Conservation (phyloP, 2,113 vertebrate genomes). For the Nansenia antarctica region DNA sequence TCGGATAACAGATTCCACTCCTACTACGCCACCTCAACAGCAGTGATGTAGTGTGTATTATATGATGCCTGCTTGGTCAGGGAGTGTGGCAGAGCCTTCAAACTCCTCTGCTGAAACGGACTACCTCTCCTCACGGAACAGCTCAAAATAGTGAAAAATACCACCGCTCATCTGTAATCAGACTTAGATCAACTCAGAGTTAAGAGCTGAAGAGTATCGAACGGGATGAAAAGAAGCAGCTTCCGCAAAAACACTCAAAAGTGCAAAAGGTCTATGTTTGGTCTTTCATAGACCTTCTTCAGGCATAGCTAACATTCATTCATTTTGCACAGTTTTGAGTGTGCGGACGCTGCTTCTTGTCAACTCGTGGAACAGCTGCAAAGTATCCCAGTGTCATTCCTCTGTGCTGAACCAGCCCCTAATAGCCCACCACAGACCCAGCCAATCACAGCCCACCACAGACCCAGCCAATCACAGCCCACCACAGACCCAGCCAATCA, state of each 20-base stretch:
- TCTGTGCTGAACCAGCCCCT: constrained; percentile 3
- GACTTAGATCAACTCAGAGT: no score
- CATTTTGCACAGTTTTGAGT: no score
- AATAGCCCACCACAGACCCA: background rate
- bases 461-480: background rate
- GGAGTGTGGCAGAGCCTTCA: background rate
- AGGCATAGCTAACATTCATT: no score
- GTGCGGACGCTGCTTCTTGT: no score
- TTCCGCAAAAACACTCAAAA: no score
- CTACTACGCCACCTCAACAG: background rate
- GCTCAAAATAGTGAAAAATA: no score
- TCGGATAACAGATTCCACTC: background rate
- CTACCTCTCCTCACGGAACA: constrained; percentile 25
- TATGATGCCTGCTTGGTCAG: background rate
- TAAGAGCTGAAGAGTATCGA: no score
- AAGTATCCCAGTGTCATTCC: constrained; percentile 41
- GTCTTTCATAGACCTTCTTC: no score
- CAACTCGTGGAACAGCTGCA: constrained; percentile 52
- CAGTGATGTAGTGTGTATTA: background rate
- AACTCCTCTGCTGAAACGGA: background rate
- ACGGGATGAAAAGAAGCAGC: no score
- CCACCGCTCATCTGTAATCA: no score
- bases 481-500: background rate
- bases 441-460: background rate
- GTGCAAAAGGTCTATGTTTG: no score